Evolutionary conservation across 2,888 invertebrate species (phyloP).

Genomic region (Chrysolina americana): DNA sequence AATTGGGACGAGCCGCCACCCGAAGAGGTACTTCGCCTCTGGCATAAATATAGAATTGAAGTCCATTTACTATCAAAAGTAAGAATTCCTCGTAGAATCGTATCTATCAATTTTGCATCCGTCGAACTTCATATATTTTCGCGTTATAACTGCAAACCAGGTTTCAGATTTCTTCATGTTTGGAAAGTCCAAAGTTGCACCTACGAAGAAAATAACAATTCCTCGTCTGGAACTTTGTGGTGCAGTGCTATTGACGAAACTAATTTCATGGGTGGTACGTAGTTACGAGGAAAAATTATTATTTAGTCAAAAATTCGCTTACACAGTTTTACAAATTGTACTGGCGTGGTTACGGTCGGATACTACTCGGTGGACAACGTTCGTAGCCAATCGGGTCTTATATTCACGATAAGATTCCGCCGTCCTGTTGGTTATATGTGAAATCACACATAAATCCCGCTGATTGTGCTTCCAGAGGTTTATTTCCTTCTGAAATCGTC

Average conservation of each 20-base stretch:
- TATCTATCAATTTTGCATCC: no score
- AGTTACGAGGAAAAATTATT: no score
- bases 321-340: background rate
- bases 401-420: slow-evolving; percentile 6
- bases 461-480: background rate
- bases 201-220: no score
- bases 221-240: no score
- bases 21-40: background rate
- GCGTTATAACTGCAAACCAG: no score
- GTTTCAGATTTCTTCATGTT: no score
- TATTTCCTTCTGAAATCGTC: background rate
- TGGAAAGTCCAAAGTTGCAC: no score
- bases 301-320: background rate
- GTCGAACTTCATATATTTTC: no score
- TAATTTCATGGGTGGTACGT: no score
- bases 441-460: no score
- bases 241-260: no score
- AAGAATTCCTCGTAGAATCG: background rate
- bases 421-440: background rate
- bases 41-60: background rate
- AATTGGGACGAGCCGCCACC: background rate
- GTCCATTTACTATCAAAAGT: background rate
- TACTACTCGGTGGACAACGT: background rate
- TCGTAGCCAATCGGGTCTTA: background rate
- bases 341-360: background rate